phyloP scores from a whole-genome alignment of 2,797 vertebrate genomes.

The Ctenopoma multispine region DNA sequence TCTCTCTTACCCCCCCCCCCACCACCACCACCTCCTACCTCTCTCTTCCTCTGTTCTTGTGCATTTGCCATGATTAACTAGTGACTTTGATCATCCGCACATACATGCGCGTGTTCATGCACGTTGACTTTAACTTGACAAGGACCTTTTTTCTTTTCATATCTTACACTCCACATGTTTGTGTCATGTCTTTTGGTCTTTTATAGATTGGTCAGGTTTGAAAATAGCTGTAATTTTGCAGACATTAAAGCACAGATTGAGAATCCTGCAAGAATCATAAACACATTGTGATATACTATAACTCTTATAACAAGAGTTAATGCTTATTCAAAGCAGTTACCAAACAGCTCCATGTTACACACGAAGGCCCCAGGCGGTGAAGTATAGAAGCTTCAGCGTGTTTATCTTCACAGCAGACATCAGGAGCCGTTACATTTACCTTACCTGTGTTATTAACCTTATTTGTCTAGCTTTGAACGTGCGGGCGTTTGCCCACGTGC shows the following conservation, averaged over 20 bases:
- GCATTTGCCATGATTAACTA: constrained; percentile 72
- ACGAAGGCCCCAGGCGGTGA: too few species aligned
- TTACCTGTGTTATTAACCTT: constrained; percentile 9
- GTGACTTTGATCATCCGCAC: constrained; percentile 73
- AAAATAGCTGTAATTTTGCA: constrained; percentile 7
- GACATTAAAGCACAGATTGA: too few species aligned
- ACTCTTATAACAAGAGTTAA: too few species aligned
- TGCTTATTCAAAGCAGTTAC: too few species aligned
- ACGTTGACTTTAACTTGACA: constrained; percentile 57
- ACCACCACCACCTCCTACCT: constrained; percentile 3
- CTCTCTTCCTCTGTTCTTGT: constrained; percentile 54
- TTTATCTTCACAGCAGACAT: constrained; percentile 14
- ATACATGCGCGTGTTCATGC: constrained; percentile 37
- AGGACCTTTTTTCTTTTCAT: constrained; percentile 59
- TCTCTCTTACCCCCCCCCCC: neutral
- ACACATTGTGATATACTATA: too few species aligned
- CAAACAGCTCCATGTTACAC: too few species aligned
- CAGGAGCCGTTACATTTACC: neutral
- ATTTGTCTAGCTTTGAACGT: constrained; percentile 18
- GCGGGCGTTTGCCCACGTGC: constrained; percentile 4
- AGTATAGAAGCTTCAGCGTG: neutral
- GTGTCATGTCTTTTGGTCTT: constrained; percentile 36
- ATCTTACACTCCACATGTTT: constrained; percentile 46
- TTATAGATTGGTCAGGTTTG: constrained; percentile 28
- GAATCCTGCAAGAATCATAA: too few species aligned